Evolutionary conservation across 2,113 vertebrate genomes (phyloP).

Genomic region (Charina bottae): DNA sequence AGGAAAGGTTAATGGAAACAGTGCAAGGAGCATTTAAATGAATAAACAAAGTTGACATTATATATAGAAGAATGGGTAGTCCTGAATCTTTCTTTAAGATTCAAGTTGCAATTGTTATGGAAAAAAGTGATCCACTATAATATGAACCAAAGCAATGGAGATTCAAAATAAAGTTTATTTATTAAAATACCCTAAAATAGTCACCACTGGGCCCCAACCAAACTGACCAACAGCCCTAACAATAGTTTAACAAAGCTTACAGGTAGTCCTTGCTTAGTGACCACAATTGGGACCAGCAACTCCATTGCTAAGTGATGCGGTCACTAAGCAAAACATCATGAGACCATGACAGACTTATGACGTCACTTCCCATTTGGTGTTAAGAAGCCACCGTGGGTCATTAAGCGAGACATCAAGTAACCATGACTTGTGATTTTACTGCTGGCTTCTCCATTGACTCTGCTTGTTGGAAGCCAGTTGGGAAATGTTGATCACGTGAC

Average conservation of each 20-base stretch:
- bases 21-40: background rate
- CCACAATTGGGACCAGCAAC: background rate
- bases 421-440: background rate
- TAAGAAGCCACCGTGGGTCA: too few species aligned
- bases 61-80: background rate
- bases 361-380: background rate
- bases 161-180: background rate
- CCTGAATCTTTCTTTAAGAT: background rate
- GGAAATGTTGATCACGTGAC: background rate
- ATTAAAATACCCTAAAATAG: background rate
- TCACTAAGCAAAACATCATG: background rate
- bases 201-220: background rate
- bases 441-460: background rate
- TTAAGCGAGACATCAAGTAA: background rate
- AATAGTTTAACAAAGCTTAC: background rate
- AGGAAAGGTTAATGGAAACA: slow-evolving; percentile 7
- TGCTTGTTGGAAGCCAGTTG: background rate
- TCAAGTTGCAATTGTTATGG: background rate
- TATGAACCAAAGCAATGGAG: background rate
- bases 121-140: background rate
- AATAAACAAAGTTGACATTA: background rate
- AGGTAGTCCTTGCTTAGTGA: background rate
- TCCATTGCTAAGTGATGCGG: background rate
- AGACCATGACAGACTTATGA: background rate
- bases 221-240: background rate